Evolutionary conservation across 2,113 vertebrate genomes (phyloP).

Genomic region (Platichthys stellatus): DNA sequence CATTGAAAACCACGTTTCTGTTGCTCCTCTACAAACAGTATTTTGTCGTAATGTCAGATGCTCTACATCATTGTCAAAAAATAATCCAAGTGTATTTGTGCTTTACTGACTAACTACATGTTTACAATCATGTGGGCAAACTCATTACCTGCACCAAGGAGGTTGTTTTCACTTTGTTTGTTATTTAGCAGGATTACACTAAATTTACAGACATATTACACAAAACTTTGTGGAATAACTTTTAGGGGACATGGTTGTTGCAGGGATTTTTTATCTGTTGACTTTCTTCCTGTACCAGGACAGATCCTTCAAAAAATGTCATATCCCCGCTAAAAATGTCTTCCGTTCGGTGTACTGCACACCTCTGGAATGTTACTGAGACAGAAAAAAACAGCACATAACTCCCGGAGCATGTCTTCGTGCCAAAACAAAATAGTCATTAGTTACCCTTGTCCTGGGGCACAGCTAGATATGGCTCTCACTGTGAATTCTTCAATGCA

Average conservation of each 20-base stretch:
- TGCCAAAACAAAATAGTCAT: slow-evolving; percentile 51
- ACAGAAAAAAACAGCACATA: slow-evolving; percentile 22
- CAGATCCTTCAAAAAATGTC: slow-evolving; percentile 28
- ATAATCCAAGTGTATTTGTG: neutral
- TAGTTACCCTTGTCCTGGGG: slow-evolving; percentile 43
- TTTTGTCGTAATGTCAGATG: neutral
- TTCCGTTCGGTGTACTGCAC: slow-evolving; percentile 21
- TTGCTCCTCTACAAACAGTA: too few species aligned
- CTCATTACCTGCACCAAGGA: neutral
- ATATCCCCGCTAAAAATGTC: slow-evolving; percentile 36
- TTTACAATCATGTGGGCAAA: neutral
- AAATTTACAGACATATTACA: too few species aligned
- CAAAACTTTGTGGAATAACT: too few species aligned
- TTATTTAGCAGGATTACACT: too few species aligned
- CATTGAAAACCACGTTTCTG: neutral
- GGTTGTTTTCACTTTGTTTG: too few species aligned
- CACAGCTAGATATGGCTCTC: slow-evolving; percentile 7
- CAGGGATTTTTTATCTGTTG: neutral
- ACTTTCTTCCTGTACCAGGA: slow-evolving; percentile 10
- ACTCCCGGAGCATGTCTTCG: slow-evolving; percentile 32
- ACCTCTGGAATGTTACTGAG: slow-evolving; percentile 26
- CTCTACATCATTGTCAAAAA: neutral
- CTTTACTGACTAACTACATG: neutral
- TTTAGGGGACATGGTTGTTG: too few species aligned
- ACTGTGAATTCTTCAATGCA: slow-evolving; percentile 23